Conservation (phyloP, 2,797 vertebrate genomes). For the Arnoldichthys spilopterus region DNA sequence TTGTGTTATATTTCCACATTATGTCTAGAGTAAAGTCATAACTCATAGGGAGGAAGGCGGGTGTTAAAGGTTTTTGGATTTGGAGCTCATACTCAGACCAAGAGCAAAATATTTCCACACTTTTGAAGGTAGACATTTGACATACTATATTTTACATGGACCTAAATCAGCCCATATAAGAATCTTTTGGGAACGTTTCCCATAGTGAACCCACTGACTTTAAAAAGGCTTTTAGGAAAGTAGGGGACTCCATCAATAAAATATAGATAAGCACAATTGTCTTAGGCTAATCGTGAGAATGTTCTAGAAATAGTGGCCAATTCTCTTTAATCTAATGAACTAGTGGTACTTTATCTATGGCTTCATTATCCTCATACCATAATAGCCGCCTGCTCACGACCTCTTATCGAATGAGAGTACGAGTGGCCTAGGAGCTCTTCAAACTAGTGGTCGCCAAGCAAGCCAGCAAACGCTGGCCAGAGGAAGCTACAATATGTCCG, state of each 20-base stretch:
- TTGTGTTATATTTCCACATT: constrained; percentile 29
- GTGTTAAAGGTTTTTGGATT: constrained; percentile 31
- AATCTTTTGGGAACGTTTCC: constrained; percentile 25
- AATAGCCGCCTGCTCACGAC: neutral
- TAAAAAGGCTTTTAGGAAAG: constrained; percentile 24
- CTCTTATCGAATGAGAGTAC: neutral
- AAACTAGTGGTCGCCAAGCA: constrained; percentile 2
- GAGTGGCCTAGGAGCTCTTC: neutral
- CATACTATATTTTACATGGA: constrained; percentile 26
- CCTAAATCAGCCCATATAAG: constrained; percentile 38
- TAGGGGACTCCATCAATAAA: constrained; percentile 34
- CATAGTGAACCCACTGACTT: constrained; percentile 35
- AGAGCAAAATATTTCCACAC: constrained; percentile 26
- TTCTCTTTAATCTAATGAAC: constrained; percentile 28
- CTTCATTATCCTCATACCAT: neutral
- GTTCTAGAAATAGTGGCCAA: constrained; percentile 24
- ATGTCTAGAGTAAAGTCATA: constrained; percentile 32
- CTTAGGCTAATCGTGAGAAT: constrained; percentile 14
- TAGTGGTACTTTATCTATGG: constrained; percentile 13
- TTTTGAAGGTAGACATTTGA: constrained; percentile 22
- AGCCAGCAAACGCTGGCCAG: no score
- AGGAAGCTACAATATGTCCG: neutral
- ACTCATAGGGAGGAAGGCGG: constrained; percentile 21
- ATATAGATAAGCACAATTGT: constrained; percentile 26
- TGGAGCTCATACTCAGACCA: constrained; percentile 21